Conservation (phyloP, 2,888 invertebrate genomes). For the Gastracanthus pulcherrimus region DNA sequence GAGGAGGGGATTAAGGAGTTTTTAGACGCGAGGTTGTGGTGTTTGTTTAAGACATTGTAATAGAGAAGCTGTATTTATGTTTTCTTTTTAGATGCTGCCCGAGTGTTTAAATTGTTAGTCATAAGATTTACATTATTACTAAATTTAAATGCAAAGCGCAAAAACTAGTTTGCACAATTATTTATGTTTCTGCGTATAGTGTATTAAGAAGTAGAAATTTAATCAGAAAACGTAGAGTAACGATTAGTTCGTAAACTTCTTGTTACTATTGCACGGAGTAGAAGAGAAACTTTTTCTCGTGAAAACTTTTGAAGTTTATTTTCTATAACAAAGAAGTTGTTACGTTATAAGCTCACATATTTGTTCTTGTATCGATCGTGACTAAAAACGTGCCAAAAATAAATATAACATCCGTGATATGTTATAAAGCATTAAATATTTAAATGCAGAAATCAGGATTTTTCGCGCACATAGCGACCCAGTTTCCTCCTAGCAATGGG, state of each 20-base stretch:
- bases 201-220: background rate
- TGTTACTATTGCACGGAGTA: too few relatives aligned
- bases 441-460: background rate
- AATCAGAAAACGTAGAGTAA: background rate
- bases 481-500: background rate
- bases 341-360: too few relatives aligned
- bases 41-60: too few relatives aligned
- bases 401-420: too few relatives aligned
- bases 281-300: too few relatives aligned
- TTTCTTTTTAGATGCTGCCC: too few relatives aligned
- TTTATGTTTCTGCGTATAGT: background rate
- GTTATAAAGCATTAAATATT: too few relatives aligned
- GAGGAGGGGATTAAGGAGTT: background rate
- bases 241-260: constrained; percentile 1
- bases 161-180: background rate
- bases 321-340: too few relatives aligned
- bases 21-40: background rate
- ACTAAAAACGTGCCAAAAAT: too few relatives aligned
- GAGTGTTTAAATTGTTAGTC: background rate
- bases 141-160: constrained; percentile 1
- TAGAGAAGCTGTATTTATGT: too few relatives aligned
- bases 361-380: too few relatives aligned
- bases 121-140: background rate
- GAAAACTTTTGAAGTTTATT: too few relatives aligned
- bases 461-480: background rate